Base-by-base conservation (phyloP, 2,113 vertebrate genomes). In the Nothocercus julius region DNA sequence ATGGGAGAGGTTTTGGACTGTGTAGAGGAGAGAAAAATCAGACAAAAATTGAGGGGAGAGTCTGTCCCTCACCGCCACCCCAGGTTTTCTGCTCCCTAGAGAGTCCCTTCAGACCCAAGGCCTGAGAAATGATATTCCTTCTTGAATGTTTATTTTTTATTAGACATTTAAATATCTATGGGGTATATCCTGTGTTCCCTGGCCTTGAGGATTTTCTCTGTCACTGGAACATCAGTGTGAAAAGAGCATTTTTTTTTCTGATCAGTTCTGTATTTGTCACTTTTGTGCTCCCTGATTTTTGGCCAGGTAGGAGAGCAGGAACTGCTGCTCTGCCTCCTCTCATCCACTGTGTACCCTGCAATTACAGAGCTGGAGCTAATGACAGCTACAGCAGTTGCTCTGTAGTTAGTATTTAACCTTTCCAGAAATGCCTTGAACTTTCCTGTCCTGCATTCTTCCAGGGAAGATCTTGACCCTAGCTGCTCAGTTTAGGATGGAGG, bases 141-240 rank as follows among this genome's bases (percentile, higher is more conserved):
- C 49, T 69, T 21, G 40, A 87, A 82, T 4, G 0, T 36, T 90
- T 94, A 61, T 95, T 94, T 85, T 86, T 68, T n/a, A 15, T 51
- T 84, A 75, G 82, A 73, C 13, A 32, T 90, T 95, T 95, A 79
- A 90, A 87, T 76, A 95, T 86, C 78, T 78, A 72, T 56, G 62
- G 32, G 92, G 90, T 40, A 62, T 82, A 79, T 85, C 17, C 74
- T 76, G 58, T 75, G 53, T 66, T 18, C 44, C 66, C 54, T 69
- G 47, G 77, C 77, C 53, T 72, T 73, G 69, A 83, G 86, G 74
- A 82, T 27, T 76, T 96, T 34, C 49, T 90, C 75, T 76, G 38
- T 28, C 16, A 24, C 13, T 40, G 62, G n/a, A 73, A 27, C 27
- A 69, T 84, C 45, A 54, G 27, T 27, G 74, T 87, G 49, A 79